These are phyloP conservation scores for Trematocara caparti DNA, from an alignment of 2,797 vertebrate genomes.

Conservation along the genomic window DNA sequence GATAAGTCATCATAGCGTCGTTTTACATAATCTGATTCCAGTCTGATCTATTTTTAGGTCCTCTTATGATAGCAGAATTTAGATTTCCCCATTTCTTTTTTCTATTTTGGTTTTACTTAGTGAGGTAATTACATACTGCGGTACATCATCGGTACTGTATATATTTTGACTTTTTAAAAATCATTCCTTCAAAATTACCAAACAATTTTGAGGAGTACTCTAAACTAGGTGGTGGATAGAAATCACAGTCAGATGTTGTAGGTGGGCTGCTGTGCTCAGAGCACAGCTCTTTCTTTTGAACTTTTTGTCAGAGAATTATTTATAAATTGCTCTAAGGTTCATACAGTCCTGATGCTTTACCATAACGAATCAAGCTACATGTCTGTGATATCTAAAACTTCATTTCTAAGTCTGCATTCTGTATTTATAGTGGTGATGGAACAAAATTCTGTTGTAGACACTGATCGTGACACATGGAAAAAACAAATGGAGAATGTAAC, in stretches of 20 bases:
- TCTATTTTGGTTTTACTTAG: neutral
- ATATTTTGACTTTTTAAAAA: neutral
- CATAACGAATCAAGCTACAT: neutral
- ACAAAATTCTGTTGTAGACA: neutral
- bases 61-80: neutral
- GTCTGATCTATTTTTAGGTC: neutral
- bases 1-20: neutral
- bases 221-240: neutral
- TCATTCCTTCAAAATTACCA: neutral
- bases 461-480: neutral
- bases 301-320: neutral
- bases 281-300: neutral
- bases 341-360: neutral
- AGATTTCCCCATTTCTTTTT: neutral
- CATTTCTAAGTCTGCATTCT: neutral
- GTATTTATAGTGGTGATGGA: neutral
- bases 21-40: neutral
- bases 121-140: accelerated
- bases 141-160: neutral
- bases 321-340: neutral
- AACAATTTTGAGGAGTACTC: neutral
- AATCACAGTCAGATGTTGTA: neutral
- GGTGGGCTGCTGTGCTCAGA: neutral
- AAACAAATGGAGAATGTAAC: neutral
- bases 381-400: neutral